These are phyloP conservation scores for Threskiornis aethiopicus DNA, from an alignment of 2,797 vertebrate species.

Conservation along the genomic window DNA sequence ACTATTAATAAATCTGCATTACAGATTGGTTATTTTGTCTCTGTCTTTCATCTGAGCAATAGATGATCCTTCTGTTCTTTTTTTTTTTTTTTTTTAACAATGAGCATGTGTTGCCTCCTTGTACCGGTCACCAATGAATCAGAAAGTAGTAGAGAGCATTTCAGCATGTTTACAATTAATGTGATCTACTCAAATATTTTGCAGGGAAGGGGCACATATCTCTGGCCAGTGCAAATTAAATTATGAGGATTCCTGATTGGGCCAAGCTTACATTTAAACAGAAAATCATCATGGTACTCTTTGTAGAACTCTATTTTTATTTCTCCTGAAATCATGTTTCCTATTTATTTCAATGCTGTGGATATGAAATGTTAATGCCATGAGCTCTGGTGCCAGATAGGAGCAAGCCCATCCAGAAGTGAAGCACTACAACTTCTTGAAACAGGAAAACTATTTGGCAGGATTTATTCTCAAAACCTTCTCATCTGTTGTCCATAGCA, in stretches of 20 bases:
- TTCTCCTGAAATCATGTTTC: background rate
- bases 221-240: background rate
- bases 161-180: slow-evolving; percentile 8
- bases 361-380: background rate
- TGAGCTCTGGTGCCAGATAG: background rate
- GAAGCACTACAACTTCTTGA: background rate
- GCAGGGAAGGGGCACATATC: background rate
- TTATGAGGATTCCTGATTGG: background rate
- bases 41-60: slow-evolving; percentile 67
- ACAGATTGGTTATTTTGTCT: slow-evolving; percentile 75
- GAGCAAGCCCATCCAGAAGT: background rate
- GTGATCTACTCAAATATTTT: background rate
- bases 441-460: background rate
- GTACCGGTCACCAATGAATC: slow-evolving; percentile 13
- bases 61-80: slow-evolving; percentile 23
- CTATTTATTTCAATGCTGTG: background rate
- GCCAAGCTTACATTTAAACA: background rate
- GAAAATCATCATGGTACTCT: background rate
- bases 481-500: background rate
- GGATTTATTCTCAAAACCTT: background rate
- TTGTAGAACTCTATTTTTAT: background rate
- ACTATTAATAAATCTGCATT: slow-evolving; percentile 80
- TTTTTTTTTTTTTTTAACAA: slow-evolving; percentile 9
- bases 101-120: slow-evolving; percentile 43
- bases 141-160: background rate